These are phyloP conservation scores for Lacerta agilis DNA, from an alignment of 2,797 vertebrate genomes.

Conservation along the genomic window DNA sequence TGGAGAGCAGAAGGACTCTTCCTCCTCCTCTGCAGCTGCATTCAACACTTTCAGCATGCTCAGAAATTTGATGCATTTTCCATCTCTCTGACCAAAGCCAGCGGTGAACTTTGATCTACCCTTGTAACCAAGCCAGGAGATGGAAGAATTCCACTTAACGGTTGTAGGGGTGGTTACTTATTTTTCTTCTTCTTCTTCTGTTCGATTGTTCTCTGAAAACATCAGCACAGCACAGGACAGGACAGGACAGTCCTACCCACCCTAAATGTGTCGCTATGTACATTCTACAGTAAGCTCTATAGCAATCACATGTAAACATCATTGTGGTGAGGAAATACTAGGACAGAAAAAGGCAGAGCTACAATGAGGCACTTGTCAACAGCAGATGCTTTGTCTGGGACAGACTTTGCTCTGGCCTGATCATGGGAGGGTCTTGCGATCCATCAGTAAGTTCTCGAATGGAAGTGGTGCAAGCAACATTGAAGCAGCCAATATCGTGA, in stretches of 20 bases:
- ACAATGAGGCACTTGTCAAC: conserved; percentile 80
- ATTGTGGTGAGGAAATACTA: conserved; percentile 80
- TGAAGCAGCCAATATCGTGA: neutral
- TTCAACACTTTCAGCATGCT: conserved; percentile 65
- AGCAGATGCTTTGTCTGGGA: conserved; percentile 76
- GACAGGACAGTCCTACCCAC: conserved; percentile 75
- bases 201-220: conserved; percentile 76
- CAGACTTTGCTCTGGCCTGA: conserved; percentile 60
- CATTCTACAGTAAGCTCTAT: conserved; percentile 80
- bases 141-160: conserved; percentile 83
- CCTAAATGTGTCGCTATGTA: conserved; percentile 76
- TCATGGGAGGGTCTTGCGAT: neutral
- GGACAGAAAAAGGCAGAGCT: conserved; percentile 83
- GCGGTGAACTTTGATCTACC: conserved; percentile 67
- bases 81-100: conserved; percentile 61
- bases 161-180: conserved; percentile 42
- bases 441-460: conserved; percentile 7
- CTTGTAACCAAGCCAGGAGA: conserved; percentile 75
- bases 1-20: conserved; percentile 1
- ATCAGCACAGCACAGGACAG: conserved; percentile 78
- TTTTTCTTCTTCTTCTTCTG: conserved; percentile 24
- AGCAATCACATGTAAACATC: conserved; percentile 86
- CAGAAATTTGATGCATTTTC: conserved; percentile 81
- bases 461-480: conserved; percentile 35
- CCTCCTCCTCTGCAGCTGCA: conserved; percentile 43